Evolutionary conservation across 2,888 invertebrate species (phyloP), one percentile per base, ranked within the genome.

Genomic region (Lycia hirtaria): DNA sequence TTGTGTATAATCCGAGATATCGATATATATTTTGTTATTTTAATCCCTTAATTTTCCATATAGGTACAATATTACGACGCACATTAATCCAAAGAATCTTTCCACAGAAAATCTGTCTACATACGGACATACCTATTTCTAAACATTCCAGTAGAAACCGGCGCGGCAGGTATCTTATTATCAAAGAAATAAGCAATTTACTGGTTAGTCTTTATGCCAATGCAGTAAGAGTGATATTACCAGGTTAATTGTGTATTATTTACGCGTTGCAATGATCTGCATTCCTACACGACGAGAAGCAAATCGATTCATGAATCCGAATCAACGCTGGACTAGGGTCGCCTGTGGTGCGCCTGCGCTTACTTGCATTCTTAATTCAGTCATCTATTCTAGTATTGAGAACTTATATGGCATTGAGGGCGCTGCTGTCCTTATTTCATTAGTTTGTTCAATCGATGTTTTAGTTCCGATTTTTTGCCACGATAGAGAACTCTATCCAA

Each of bases 301-400:
- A 65, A 74, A 74, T 74, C 68, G 74, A 69, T 72, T 50, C 40
- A 50, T 24, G 56, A 51, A 65, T 67, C 68, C 62, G 63, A 72
- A 68, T 65, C 61, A 61, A 60, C 59, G 40, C 14, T 17, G 33
- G n/a, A n/a, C n/a, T n/a, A n/a, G n/a, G n/a, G n/a, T n/a, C n/a
- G n/a, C n/a, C n/a, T n/a, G n/a, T n/a, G n/a, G n/a, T n/a, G n/a
- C n/a, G n/a, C n/a, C n/a, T n/a, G n/a, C n/a, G n/a, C n/a, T n/a
- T n/a, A n/a, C n/a, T n/a, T n/a, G n/a, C n/a, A n/a, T n/a, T n/a
- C n/a, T n/a, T n/a, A n/a, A n/a, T n/a, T n/a, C n/a, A n/a, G n/a
- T n/a, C n/a, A n/a, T n/a, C n/a, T n/a, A n/a, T n/a, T n/a, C n/a
- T n/a, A n/a, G n/a, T n/a, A n/a, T n/a, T n/a, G n/a, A n/a, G n/a